These are phyloP conservation scores for Dasysyrphus albostriatus DNA, from an alignment of 2,888 invertebrate species.

Conservation along the genomic window DNA sequence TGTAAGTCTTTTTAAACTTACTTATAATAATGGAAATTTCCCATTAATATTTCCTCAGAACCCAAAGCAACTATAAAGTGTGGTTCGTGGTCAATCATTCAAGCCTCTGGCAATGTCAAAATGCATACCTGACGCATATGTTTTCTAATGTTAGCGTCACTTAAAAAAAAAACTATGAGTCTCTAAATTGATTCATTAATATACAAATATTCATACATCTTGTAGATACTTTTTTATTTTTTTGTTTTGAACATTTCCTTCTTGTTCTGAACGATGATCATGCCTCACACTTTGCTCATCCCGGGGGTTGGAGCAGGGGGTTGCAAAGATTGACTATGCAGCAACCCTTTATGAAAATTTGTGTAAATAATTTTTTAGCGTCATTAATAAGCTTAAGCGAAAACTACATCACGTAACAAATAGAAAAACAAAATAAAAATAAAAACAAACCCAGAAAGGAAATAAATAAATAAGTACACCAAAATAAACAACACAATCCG, in stretches of 20 bases:
- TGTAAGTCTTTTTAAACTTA: neutral
- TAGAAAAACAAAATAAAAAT: slow-evolving; percentile 32
- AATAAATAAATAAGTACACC: slow-evolving; percentile 58
- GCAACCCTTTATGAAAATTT: slow-evolving; percentile 56
- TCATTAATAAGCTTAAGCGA: slow-evolving; percentile 76
- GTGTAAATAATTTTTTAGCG: slow-evolving; percentile 70
- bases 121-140: slow-evolving; percentile 19
- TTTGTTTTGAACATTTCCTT: slow-evolving; percentile 52
- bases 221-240: slow-evolving; percentile 20
- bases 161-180: slow-evolving; percentile 9
- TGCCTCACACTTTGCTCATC: slow-evolving; percentile 14
- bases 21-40: slow-evolving; percentile 56
- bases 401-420: slow-evolving; percentile 66
- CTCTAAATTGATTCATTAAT: slow-evolving; percentile 41
- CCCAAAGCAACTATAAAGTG: neutral
- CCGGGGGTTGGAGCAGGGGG: neutral
- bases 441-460: slow-evolving; percentile 52
- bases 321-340: slow-evolving; percentile 25
- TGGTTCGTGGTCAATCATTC: slow-evolving; percentile 20
- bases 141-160: slow-evolving; percentile 16
- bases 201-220: slow-evolving; percentile 13
- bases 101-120: slow-evolving; percentile 40
- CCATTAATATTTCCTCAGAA: slow-evolving; percentile 24
- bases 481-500: slow-evolving; percentile 65
- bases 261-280: slow-evolving; percentile 30